These are phyloP conservation scores for Phylloscopus whistleri DNA, from an alignment of 2,113 vertebrate genomes.

Conservation along the genomic window DNA sequence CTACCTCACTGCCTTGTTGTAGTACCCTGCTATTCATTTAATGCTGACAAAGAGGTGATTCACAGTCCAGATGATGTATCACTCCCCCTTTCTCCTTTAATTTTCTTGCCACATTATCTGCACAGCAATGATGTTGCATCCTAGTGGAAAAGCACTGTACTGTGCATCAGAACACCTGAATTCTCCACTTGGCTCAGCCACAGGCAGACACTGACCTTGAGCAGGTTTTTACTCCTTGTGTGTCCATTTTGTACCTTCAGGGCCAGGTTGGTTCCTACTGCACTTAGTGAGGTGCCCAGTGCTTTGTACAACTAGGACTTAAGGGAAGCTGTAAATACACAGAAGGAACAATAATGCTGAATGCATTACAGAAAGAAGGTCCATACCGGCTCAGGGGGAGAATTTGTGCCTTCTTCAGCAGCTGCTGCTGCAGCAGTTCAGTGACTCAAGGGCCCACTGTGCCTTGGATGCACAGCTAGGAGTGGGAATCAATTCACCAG, in stretches of 20 bases:
- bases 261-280: neutral
- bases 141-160: neutral
- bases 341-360: neutral
- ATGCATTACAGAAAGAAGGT: neutral
- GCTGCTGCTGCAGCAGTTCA: neutral
- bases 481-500: neutral
- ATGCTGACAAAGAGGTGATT: neutral
- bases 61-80: neutral
- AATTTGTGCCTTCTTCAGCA: neutral
- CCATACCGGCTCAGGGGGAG: neutral
- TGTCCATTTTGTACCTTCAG: neutral
- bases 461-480: neutral
- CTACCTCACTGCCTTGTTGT: neutral
- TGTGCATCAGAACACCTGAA: neutral
- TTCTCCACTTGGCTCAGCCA: neutral
- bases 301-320: neutral
- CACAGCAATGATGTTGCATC: neutral
- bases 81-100: neutral
- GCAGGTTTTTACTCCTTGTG: neutral
- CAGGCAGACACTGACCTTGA: neutral
- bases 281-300: neutral
- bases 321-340: neutral
- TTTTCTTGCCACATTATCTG: neutral
- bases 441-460: accelerated
- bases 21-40: neutral